These are phyloP conservation scores for Salvelinus fontinalis DNA, from an alignment of 2,113 vertebrate species.

Conservation along the genomic window DNA sequence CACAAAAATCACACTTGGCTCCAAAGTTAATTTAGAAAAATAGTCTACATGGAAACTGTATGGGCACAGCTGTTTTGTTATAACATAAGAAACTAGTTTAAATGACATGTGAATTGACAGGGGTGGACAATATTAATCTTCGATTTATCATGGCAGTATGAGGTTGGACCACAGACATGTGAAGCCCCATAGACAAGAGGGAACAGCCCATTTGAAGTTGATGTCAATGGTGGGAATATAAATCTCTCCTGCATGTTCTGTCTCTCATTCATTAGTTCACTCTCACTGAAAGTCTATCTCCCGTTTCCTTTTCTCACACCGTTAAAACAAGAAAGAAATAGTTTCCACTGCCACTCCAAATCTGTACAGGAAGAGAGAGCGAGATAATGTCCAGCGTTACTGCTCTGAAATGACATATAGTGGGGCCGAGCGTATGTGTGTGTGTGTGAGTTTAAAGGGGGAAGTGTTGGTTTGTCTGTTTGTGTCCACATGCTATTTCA, in stretches of 20 bases:
- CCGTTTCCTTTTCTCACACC: slow-evolving; percentile 38
- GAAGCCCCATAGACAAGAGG: slow-evolving; percentile 37
- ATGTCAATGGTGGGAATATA: slow-evolving; percentile 65
- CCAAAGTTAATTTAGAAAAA: slow-evolving; percentile 29
- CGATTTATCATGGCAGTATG: not conserved
- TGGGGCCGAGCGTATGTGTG: not conserved
- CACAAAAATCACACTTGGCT: slow-evolving; percentile 17
- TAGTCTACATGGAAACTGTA: slow-evolving; percentile 12
- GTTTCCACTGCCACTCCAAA: slow-evolving; percentile 61
- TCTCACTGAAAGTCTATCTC: slow-evolving; percentile 50
- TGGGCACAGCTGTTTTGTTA: slow-evolving; percentile 35
- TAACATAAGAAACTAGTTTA: slow-evolving; percentile 17
- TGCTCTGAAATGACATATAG: slow-evolving; percentile 27
- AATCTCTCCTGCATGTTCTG: slow-evolving; percentile 15
- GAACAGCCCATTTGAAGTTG: slow-evolving; percentile 28
- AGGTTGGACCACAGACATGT: slow-evolving; percentile 29
- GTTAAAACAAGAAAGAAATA: slow-evolving; percentile 58
- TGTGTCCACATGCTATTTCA: slow-evolving; percentile 38
- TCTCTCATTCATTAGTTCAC: slow-evolving; percentile 50
- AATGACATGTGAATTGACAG: slow-evolving; percentile 8
- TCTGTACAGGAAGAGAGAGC: slow-evolving; percentile 53
- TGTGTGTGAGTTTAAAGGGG: slow-evolving; percentile 2
- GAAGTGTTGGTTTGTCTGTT: slow-evolving; percentile 55
- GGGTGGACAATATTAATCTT: slow-evolving; percentile 38
- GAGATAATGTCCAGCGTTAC: slow-evolving; percentile 43